Conservation (phyloP, 2,113 vertebrate species). For the Chamaea fasciata region DNA sequence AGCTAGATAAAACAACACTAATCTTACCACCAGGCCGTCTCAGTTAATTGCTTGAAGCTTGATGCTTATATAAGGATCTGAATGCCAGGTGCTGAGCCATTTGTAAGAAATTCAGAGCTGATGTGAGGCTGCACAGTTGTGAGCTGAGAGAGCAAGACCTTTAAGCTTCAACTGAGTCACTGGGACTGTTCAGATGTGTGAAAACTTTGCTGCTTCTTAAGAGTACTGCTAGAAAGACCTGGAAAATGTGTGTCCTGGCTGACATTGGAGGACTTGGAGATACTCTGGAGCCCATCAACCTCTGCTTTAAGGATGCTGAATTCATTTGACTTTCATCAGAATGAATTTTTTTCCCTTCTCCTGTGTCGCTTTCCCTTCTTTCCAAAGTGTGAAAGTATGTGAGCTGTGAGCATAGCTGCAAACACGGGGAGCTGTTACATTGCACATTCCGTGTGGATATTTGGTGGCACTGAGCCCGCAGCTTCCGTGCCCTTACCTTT, state of each 20-base stretch:
- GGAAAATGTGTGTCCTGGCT: neutral
- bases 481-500: constrained; percentile 22
- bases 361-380: neutral
- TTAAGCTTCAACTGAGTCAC: neutral
- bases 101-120: neutral
- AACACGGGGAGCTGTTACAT: neutral
- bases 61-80: neutral
- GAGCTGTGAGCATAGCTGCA: neutral
- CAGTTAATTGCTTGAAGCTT: constrained; percentile 9
- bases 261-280: neutral
- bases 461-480: neutral
- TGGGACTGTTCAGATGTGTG: neutral
- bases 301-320: neutral
- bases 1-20: neutral
- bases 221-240: neutral
- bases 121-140: neutral
- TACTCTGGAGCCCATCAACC: neutral
- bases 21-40: neutral
- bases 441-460: neutral
- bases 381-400: neutral
- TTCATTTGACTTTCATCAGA: neutral
- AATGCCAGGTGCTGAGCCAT: neutral
- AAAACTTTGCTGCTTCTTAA: neutral
- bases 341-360: neutral
- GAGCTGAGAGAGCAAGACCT: neutral